A percentile compares a stretch with the other conserved stretches of the same genome.
Evolutionary conservation across 2,888 invertebrate species (phyloP).

Genomic region (Carterocephalus palaemon): DNA sequence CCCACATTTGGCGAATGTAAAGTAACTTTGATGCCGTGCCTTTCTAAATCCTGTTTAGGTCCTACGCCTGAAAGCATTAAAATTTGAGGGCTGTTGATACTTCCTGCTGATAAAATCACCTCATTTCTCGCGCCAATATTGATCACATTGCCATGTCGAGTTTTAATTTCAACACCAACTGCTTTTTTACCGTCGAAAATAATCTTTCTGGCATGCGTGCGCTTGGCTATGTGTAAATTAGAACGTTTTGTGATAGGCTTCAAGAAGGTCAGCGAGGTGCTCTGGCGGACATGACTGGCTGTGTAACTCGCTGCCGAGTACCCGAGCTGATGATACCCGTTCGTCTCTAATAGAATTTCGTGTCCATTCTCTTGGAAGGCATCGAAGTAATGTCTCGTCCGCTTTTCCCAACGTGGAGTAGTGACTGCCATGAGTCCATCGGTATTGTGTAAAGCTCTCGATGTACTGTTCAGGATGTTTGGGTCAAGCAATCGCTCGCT

Average conservation of each 20-base stretch:
- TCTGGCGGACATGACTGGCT: constrained; percentile 41
- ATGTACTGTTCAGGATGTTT: constrained; percentile 39
- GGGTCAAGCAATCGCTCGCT: constrained; percentile 40
- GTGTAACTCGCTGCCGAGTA: constrained; percentile 41
- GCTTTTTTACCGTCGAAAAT: constrained; percentile 39
- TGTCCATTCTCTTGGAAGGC: constrained; percentile 47
- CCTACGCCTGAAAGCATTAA: constrained; percentile 59
- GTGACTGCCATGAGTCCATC: constrained; percentile 44
- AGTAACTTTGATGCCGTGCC: constrained; percentile 39
- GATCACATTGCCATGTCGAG: constrained; percentile 29
- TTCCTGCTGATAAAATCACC: constrained; percentile 52
- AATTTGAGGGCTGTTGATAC: constrained; percentile 49
- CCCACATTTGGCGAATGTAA: constrained; percentile 48
- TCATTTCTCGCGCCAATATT: constrained; percentile 41
- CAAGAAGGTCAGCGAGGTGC: constrained; percentile 43
- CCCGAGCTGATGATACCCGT: constrained; percentile 47
- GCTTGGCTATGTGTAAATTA: constrained; percentile 49
- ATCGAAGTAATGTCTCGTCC: constrained; percentile 50
- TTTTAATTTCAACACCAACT: constrained; percentile 42
- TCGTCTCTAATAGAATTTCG: constrained; percentile 40
- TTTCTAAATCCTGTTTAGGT: constrained; percentile 43
- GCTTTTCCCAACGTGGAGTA: constrained; percentile 46
- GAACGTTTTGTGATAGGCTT: constrained; percentile 40
- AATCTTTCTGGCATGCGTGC: constrained; percentile 45
- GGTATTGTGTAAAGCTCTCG: constrained; percentile 45